phyloP scores from a whole-genome alignment of 2,113 vertebrate species.

The Phycodurus eques region DNA sequence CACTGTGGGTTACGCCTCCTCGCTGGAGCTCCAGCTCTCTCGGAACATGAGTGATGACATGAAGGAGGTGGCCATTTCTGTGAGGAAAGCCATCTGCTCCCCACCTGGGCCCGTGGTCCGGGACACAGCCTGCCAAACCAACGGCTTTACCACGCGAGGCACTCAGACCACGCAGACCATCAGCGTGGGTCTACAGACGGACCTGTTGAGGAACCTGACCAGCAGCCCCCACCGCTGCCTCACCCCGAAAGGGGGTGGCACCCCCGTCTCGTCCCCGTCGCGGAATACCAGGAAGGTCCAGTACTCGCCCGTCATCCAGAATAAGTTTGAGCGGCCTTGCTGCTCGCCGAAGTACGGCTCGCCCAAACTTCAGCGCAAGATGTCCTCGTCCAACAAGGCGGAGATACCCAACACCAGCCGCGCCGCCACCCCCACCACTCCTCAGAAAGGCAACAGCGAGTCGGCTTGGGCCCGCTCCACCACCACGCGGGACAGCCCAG shows the following conservation, averaged over 20 bases:
- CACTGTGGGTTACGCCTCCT: constrained; percentile 82
- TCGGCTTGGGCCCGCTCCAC: constrained; percentile 97
- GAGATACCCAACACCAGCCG: constrained; percentile 65
- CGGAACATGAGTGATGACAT: constrained; percentile 96
- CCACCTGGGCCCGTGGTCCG: constrained; percentile 66
- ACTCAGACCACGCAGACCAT: constrained; percentile 92
- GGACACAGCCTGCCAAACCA: constrained; percentile 91
- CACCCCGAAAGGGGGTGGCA: constrained; percentile 86
- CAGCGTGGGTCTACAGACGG: constrained; percentile 91
- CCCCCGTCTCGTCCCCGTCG: constrained; percentile 90
- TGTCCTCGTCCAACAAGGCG: constrained; percentile 51
- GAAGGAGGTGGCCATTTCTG: constrained; percentile 96
- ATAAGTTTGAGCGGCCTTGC: constrained; percentile 94
- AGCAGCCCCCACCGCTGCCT: constrained; percentile 97
- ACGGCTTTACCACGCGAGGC: constrained; percentile 81
- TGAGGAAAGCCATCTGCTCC: constrained; percentile 81
- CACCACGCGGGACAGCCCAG: constrained; percentile 93
- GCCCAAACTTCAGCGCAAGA: constrained; percentile 91
- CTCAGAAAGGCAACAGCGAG: constrained; percentile 89
- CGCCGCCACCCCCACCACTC: constrained; percentile 71
- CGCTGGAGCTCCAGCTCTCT: constrained; percentile 85
- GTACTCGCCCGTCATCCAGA: constrained; percentile 88
- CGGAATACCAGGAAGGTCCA: constrained; percentile 86
- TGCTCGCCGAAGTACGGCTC: constrained; percentile 97
- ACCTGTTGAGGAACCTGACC: constrained; percentile 84